Base-by-base conservation (phyloP, 2,113 vertebrate genomes). In the Scomber colias region DNA sequence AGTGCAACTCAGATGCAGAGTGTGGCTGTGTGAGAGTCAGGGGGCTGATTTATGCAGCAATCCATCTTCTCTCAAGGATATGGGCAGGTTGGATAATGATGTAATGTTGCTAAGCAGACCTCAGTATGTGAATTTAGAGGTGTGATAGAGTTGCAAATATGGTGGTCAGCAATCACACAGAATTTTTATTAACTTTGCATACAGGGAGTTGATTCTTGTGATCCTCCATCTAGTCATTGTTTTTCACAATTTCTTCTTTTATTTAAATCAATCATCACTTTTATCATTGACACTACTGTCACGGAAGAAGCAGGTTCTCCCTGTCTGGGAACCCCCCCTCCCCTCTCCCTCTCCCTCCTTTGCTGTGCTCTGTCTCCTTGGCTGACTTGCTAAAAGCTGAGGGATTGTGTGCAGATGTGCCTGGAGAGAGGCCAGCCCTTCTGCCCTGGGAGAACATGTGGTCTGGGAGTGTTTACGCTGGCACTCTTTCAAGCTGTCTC, bases 381-480 rank as follows among this genome's bases (percentile, higher is more conserved):
- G 77, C 87, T 89, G 85, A 87, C 73, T 88, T 14, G 76, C 84
- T 90, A 27, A 84, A 89, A 88, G 83, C 85, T 70, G 72, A 84
- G 84, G 91, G 92, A 93, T 95, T 95, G 91, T 93, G 93, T 95
- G 92, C 94, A 95, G 94, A 95, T 95, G 94, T 94, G 93, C 91
- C 93, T 95, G 94, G 93, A 95, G 89, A 87, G 71, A 83, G 82
- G 92, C 95, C 94, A 94, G 92, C 67, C 88, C 76, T 85, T 93
- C 89, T 95, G 91, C 94, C 94, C 92, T 93, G 91, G 90, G 92
- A 95, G 92, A 95, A 95, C 95, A 95, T 95, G 95, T 95, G 94
- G 94, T 94, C 92, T 90, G 93, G 92, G 91, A 93, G 92, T 94
- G 94, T 95, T 95, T 95, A 95, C 48, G 78, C 92, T 95, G 95